phyloP scores from a whole-genome alignment of 2,797 vertebrate genomes.

The Picus viridis region DNA sequence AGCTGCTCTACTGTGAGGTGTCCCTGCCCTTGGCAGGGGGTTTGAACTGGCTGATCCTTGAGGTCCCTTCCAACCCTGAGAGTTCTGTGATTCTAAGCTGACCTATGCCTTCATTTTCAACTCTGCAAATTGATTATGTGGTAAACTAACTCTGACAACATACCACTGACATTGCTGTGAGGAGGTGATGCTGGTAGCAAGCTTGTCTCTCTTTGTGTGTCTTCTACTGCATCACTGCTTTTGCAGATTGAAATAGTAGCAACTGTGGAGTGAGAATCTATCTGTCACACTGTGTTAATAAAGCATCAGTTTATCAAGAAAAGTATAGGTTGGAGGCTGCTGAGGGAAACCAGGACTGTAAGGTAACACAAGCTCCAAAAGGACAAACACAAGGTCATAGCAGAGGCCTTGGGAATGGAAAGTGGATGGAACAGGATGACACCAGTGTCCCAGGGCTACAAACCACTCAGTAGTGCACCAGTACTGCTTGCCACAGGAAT shows the following conservation, averaged over 20 bases:
- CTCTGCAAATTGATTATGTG: neutral
- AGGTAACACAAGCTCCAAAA: neutral
- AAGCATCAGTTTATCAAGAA: neutral
- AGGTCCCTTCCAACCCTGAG: no score
- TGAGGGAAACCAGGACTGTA: neutral
- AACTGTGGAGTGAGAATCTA: neutral
- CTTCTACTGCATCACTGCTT: neutral
- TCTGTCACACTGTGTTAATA: neutral
- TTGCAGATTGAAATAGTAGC: neutral
- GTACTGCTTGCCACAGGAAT: neutral
- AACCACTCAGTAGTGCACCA: neutral
- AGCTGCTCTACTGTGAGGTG: no score
- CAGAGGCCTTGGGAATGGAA: neutral
- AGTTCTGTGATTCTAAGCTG: fast-evolving
- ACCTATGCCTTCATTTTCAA: neutral
- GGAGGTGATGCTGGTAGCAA: neutral
- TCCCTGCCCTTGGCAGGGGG: no score
- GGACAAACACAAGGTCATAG: neutral
- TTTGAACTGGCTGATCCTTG: no score
- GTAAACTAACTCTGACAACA: neutral
- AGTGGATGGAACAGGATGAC: neutral
- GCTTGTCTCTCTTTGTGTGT: neutral
- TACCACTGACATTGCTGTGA: neutral
- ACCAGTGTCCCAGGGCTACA: neutral
- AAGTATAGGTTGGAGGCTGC: neutral